phyloP scores from a whole-genome alignment of 2,797 vertebrate species.

The Neostethus bicornis region DNA sequence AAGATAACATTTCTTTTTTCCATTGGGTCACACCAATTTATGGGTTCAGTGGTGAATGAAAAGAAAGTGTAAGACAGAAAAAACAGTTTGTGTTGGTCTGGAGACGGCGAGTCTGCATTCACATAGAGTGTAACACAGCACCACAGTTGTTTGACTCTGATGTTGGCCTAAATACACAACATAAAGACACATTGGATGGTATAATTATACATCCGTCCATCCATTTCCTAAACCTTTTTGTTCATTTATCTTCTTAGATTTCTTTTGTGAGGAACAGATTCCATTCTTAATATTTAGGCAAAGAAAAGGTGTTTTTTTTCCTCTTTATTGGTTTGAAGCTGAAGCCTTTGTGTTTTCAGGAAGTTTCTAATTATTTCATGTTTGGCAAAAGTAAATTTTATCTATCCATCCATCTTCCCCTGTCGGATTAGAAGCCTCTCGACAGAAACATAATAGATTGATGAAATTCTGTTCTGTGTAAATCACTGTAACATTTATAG shows the following conservation, averaged over 20 bases:
- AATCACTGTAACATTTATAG: background rate
- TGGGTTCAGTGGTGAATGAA: slow-evolving; percentile 36
- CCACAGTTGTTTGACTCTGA: slow-evolving; percentile 42
- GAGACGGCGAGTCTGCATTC: slow-evolving; percentile 51
- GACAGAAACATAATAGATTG: background rate
- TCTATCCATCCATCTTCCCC: too few species aligned
- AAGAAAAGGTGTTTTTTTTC: background rate
- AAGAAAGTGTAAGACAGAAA: slow-evolving; percentile 18
- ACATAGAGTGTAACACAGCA: slow-evolving; percentile 48
- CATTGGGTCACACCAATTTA: slow-evolving; percentile 49
- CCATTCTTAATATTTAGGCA: background rate
- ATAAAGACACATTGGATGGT: slow-evolving; percentile 32
- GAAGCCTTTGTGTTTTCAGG: background rate
- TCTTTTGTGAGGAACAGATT: slow-evolving; percentile 9
- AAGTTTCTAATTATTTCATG: background rate
- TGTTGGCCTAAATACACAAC: slow-evolving; percentile 54
- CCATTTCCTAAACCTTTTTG: too few species aligned
- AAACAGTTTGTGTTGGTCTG: slow-evolving; percentile 22
- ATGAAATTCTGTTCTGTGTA: background rate
- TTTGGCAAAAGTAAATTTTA: background rate
- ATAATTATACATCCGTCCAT: too few species aligned
- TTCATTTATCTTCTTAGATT: background rate
- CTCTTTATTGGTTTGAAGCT: background rate
- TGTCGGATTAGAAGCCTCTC: background rate
- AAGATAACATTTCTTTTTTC: slow-evolving; percentile 32